phyloP scores from a whole-genome alignment of 2,797 vertebrate genomes.

The Octomys mimax region DNA sequence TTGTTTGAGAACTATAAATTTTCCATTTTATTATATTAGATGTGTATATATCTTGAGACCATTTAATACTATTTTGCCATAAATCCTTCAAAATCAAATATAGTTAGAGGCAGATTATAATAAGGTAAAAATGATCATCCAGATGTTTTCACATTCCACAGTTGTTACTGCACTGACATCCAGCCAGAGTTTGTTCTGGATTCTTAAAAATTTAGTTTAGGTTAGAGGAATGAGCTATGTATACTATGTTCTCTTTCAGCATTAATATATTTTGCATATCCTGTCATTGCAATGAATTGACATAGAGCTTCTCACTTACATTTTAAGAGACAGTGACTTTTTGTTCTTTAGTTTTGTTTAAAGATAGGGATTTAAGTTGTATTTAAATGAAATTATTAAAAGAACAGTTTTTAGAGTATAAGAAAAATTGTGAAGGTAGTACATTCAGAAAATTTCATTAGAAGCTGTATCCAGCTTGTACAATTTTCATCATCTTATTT shows the following conservation, averaged over 20 bases:
- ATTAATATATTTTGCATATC: neutral
- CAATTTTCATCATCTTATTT: neutral
- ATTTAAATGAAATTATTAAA: neutral
- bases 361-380: neutral
- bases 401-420: neutral
- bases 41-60: accelerated
- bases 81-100: neutral
- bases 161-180: neutral
- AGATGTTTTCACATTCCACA: constrained; percentile 15
- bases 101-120: neutral
- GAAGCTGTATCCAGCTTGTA: neutral
- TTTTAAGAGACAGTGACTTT: neutral
- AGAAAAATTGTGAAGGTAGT: neutral
- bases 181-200: neutral
- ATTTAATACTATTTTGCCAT: neutral
- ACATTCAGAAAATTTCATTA: neutral
- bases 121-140: neutral
- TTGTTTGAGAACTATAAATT: neutral
- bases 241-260: neutral
- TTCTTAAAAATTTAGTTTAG: neutral
- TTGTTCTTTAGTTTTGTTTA: neutral
- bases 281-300: neutral
- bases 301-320: neutral
- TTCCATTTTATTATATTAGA: constrained; percentile 13
- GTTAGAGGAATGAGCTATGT: neutral